A percentile compares a stretch with the other conserved stretches of the same genome.
Conservation (phyloP, 2,888 invertebrate genomes). For the Torymus auratus region DNA sequence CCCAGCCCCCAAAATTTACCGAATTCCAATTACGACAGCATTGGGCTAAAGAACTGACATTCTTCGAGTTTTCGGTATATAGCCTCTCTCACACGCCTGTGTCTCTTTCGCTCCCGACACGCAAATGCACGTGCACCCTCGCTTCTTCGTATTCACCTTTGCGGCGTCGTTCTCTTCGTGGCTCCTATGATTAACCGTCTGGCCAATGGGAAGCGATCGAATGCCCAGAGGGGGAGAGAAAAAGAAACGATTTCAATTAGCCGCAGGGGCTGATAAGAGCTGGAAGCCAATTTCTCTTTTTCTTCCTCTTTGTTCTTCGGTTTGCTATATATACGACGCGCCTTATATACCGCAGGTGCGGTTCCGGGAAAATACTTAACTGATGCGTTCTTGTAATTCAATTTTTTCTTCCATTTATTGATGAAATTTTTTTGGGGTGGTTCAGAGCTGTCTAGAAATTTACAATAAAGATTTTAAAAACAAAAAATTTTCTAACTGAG, state of each 20-base stretch:
- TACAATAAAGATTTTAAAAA: too few relatives aligned
- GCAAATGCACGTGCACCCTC: conserved; percentile 21
- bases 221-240: conserved; percentile 13
- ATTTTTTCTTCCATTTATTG: too few relatives aligned
- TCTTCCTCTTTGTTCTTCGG: conserved; percentile 3
- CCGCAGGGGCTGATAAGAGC: conserved; percentile 35
- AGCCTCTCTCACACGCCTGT: not conserved
- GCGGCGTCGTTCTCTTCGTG: conserved; percentile 38
- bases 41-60: conserved; percentile 36
- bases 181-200: conserved; percentile 44
- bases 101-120: conserved; percentile 19
- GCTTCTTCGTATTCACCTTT: not conserved
- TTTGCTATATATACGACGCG: not conserved
- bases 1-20: not conserved
- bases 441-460: too few relatives aligned
- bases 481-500: too few relatives aligned
- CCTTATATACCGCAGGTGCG: conserved; percentile 3
- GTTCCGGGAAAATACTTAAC: conserved; percentile 1
- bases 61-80: conserved; percentile 15
- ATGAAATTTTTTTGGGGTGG: too few relatives aligned
- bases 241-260: conserved; percentile 53
- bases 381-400: not conserved
- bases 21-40: conserved; percentile 48
- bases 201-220: conserved; percentile 46
- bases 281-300: conserved; percentile 39